These are phyloP conservation scores for Zosterops borbonicus DNA, from an alignment of 2,113 vertebrate species.

Conservation along the genomic window DNA sequence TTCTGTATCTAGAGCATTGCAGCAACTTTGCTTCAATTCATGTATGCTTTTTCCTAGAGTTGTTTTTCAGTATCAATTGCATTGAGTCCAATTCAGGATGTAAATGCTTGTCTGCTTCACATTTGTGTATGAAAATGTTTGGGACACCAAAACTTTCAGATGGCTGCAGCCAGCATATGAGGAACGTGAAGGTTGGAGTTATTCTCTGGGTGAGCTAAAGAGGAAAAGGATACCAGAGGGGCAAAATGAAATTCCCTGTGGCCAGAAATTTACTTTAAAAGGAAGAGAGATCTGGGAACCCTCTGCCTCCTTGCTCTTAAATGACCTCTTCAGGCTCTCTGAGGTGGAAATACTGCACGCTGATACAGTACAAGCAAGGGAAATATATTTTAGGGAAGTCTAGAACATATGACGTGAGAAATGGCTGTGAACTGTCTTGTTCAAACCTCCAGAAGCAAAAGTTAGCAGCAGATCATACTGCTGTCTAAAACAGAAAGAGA, in stretches of 20 bases:
- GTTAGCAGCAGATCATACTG: not conserved
- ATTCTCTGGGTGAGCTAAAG: not conserved
- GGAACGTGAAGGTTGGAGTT: not conserved
- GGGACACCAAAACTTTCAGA: not conserved
- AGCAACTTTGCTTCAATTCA: not conserved
- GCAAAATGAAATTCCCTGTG: not conserved
- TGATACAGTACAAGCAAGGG: rapidly evolving
- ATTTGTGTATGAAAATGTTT: not conserved
- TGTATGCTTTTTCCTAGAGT: not conserved
- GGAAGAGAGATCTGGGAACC: not conserved
- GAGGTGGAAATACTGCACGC: not conserved
- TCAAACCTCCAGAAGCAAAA: not conserved
- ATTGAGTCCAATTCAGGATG: not conserved
- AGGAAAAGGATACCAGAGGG: not conserved
- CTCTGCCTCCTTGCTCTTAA: not conserved
- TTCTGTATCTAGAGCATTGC: not conserved
- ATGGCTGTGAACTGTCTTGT: not conserved
- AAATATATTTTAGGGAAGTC: not conserved
- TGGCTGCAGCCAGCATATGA: not conserved
- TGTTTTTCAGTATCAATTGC: not conserved
- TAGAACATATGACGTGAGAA: not conserved
- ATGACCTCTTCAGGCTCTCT: not conserved
- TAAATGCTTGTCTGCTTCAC: not conserved
- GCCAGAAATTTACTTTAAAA: not conserved
- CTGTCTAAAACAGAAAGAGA: not conserved